A percentile compares a stretch with the other conserved stretches of the same genome.
Conservation (phyloP, 2,113 vertebrate species). For the Megaleporinus macrocephalus region DNA sequence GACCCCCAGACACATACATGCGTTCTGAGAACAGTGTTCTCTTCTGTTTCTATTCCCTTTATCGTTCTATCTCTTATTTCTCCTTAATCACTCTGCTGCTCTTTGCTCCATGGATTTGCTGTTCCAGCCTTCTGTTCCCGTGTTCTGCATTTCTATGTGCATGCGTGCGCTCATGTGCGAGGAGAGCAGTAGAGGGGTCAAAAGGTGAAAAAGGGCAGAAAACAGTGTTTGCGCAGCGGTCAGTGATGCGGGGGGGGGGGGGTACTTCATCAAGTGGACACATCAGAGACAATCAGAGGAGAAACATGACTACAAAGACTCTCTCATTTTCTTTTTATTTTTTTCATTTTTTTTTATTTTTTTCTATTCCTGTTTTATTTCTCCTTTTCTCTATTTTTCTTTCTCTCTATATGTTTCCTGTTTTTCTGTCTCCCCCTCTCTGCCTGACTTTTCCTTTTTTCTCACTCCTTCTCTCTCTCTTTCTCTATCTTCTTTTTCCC, state of each 20-base stretch:
- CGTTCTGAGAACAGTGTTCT: not conserved
- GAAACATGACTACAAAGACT: not conserved
- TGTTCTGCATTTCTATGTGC: slow-evolving; percentile 11
- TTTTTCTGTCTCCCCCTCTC: too few relatives aligned
- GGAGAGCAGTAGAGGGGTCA: not conserved
- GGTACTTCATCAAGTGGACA: not conserved
- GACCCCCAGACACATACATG: not conserved
- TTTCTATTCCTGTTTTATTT: slow-evolving; percentile 3
- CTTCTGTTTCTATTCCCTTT: not conserved
- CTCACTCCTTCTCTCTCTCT: too few relatives aligned
- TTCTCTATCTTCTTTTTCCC: too few relatives aligned
- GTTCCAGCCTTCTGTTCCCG: slow-evolving; percentile 10
- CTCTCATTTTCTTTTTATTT: not conserved
- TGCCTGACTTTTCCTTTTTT: too few relatives aligned
- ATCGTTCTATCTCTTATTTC: not conserved
- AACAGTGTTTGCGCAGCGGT: not conserved
- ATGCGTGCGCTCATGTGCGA: slow-evolving; percentile 4
- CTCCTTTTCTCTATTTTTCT: not conserved
- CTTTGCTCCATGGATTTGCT: slow-evolving; percentile 17
- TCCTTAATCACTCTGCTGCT: not conserved
- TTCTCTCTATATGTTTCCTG: too few relatives aligned
- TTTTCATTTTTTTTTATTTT: not conserved
- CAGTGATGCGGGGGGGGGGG: not conserved
- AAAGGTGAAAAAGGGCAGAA: not conserved
- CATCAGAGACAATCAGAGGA: not conserved